A percentile compares a stretch with the other conserved stretches of the same genome.
Evolutionary conservation across 1,140 invertebrate genomes (phyloP).

Genomic region (Spodoptera litura): DNA sequence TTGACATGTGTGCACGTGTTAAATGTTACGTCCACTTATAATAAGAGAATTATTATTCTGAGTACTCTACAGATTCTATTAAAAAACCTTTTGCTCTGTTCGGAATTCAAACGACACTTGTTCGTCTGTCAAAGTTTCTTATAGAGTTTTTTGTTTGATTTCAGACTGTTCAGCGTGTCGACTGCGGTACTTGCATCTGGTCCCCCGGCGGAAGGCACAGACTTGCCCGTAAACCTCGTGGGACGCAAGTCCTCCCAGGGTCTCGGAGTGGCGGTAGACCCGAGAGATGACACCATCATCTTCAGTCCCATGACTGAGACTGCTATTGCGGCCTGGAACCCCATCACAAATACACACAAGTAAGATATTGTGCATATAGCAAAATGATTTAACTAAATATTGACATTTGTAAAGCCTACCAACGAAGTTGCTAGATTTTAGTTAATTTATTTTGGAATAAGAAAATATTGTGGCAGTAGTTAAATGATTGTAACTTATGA

Average conservation of each 20-base stretch:
- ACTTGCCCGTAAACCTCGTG: slow-evolving; percentile 90
- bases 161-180: slow-evolving; percentile 90
- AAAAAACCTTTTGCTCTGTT: too few relatives aligned
- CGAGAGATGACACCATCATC: slow-evolving; percentile 89
- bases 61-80: too few relatives aligned
- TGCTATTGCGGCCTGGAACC: slow-evolving; percentile 92
- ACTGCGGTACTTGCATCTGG: slow-evolving; percentile 90
- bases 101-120: too few relatives aligned
- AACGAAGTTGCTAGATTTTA: too few relatives aligned
- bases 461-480: not conserved
- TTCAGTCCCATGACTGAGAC: slow-evolving; percentile 92
- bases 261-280: slow-evolving; percentile 90
- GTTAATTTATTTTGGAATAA: too few relatives aligned
- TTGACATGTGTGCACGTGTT: too few relatives aligned
- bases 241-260: slow-evolving; percentile 94
- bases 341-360: slow-evolving; percentile 87
- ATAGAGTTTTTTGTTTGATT: slow-evolving; percentile 41
- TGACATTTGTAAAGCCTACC: too few relatives aligned
- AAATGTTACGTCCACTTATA: too few relatives aligned
- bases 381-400: too few relatives aligned
- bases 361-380: slow-evolving; percentile 43
- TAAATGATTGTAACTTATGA: too few relatives aligned
- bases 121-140: not conserved
- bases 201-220: slow-evolving; percentile 89
- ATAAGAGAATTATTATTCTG: too few relatives aligned